Conservation (phyloP, 2,113 vertebrate species). For the Loxodonta africana region DNA sequence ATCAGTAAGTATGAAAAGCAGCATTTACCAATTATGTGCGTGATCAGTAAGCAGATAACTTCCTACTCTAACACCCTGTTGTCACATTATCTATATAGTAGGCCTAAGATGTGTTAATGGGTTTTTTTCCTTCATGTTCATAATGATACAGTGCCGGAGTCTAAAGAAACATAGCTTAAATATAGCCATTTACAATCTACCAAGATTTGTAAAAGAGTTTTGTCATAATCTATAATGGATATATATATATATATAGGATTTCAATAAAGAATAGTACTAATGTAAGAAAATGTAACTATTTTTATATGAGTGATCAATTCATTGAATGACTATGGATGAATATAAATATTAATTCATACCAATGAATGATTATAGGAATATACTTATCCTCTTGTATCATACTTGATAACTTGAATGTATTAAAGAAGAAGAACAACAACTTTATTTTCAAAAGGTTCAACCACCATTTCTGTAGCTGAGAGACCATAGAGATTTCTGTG, state of each 20-base stretch:
- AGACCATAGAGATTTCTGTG: neutral
- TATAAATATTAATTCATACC: neutral
- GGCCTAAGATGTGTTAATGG: neutral
- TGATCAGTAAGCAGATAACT: neutral
- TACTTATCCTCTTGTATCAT: neutral
- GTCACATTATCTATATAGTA: neutral
- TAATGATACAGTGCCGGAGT: neutral
- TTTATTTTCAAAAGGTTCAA: constrained; percentile 35
- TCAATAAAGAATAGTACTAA: neutral
- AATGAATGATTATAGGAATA: neutral
- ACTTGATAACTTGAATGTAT: neutral
- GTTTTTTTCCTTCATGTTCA: neutral
- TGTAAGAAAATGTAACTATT: neutral
- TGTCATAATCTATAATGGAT: neutral
- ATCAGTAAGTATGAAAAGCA: constrained; percentile 88
- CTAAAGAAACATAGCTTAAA: neutral
- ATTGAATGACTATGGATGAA: neutral
- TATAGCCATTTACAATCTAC: neutral
- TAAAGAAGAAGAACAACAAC: neutral
- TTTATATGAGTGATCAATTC: neutral
- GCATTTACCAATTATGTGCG: neutral
- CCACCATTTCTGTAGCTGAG: neutral
- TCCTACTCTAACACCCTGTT: neutral
- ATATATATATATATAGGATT: neutral
- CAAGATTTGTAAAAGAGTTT: neutral